Evolutionary conservation across 2,888 invertebrate genomes (phyloP).

Genomic region (Mactromeris polynyma): DNA sequence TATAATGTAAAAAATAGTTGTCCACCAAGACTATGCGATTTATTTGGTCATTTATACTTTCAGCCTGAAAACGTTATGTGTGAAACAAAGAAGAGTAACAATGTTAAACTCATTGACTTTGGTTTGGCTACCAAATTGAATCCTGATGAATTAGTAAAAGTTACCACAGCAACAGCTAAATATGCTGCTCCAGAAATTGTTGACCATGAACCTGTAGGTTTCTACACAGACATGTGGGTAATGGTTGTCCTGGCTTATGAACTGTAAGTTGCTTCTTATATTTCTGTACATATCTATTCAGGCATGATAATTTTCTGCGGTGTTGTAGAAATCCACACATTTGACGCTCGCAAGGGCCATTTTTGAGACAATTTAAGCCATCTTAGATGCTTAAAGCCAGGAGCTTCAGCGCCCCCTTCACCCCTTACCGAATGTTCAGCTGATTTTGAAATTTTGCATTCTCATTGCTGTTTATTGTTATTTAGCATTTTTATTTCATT

Average conservation of each 20-base stretch:
- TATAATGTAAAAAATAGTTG: no score
- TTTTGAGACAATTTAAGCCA: no score
- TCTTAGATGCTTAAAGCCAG: no score
- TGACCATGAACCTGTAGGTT: constrained; percentile 99
- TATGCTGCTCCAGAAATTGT: constrained; percentile 99
- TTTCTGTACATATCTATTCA: no score
- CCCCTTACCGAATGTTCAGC: no score
- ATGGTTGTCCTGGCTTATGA: constrained; percentile 99
- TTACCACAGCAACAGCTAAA: constrained; percentile 99
- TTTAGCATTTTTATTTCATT: no score
- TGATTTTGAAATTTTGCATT: not conserved
- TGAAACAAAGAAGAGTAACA: constrained; percentile 97
- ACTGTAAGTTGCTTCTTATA: constrained; percentile 91
- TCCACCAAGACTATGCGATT: no score
- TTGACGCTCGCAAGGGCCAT: no score
- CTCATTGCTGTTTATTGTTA: no score
- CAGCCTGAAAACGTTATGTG: constrained; percentile 99
- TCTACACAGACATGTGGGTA: constrained; percentile 99
- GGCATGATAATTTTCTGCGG: no score
- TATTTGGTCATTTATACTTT: constrained; percentile 84
- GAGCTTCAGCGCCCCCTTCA: no score
- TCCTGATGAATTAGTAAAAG: constrained; percentile 99
- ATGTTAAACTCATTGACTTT: constrained; percentile 99
- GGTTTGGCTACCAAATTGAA: constrained; percentile 99
- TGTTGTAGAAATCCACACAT: no score